A percentile compares a stretch with the other conserved stretches of the same genome.
These are phyloP conservation scores for Podarcis siculus DNA, from an alignment of 2,797 vertebrate genomes.

Conservation along the genomic window DNA sequence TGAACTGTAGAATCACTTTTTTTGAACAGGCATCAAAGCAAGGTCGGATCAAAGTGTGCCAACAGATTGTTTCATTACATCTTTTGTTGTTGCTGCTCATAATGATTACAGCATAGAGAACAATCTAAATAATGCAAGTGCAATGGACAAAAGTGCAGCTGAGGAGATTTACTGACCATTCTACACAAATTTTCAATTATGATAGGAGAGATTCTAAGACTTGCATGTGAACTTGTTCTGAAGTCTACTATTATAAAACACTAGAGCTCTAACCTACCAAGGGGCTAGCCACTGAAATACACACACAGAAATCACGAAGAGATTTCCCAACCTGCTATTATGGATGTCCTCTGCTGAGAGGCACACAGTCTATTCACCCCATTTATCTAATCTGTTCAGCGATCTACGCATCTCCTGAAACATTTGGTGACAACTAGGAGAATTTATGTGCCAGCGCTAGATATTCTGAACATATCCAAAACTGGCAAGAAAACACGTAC, in stretches of 20 bases:
- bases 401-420: not conserved
- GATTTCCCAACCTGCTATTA: not conserved
- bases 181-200: not conserved
- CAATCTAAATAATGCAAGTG: not conserved
- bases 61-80: not conserved
- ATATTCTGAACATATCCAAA: not conserved
- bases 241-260: not conserved
- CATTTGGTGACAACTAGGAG: not conserved
- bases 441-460: not conserved
- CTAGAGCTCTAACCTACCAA: not conserved
- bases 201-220: not conserved
- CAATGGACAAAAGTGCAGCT: not conserved
- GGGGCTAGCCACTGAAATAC: not conserved
- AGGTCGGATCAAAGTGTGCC: not conserved
- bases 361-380: not conserved
- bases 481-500: not conserved
- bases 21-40: not conserved
- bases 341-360: not conserved
- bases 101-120: not conserved
- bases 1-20: not conserved
- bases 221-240: not conserved
- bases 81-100: not conserved
- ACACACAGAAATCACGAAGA: not conserved
- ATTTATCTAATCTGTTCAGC: not conserved
- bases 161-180: not conserved